Percentiles rank a stretch among this genome's conserved stretches.
Evolutionary conservation across 1,140 invertebrate genomes (phyloP).

Genomic region (Micrasema longulum): DNA sequence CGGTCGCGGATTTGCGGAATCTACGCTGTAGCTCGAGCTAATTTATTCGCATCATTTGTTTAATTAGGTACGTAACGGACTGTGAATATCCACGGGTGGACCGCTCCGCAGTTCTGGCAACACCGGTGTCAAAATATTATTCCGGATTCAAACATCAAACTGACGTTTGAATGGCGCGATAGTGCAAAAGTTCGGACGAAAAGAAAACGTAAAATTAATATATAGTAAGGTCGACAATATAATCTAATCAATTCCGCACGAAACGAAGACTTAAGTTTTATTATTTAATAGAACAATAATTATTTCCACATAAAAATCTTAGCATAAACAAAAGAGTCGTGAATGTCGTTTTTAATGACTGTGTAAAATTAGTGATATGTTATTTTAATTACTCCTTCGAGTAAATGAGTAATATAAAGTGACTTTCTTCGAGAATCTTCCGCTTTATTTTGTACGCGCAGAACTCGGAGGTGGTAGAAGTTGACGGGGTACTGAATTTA

Average conservation of each 20-base stretch:
- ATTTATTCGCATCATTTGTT: too few relatives aligned
- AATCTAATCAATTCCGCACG: background rate
- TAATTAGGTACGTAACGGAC: too few relatives aligned
- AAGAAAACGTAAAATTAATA: background rate
- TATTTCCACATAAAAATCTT: conserved; percentile 20
- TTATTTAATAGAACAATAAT: conserved; percentile 1
- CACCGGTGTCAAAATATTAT: background rate
- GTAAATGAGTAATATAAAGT: too few relatives aligned
- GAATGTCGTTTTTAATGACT: background rate
- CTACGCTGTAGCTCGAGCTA: background rate
- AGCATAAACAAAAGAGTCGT: conserved; percentile 3
- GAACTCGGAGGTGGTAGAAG: too few relatives aligned
- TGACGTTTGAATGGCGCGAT: conserved; percentile 1
- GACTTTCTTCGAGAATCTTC: background rate
- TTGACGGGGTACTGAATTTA: background rate
- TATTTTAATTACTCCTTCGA: too few relatives aligned
- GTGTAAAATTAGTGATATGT: background rate
- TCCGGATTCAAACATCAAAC: background rate
- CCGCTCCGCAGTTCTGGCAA: background rate
- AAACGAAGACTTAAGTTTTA: background rate
- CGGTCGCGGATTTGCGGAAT: conserved; percentile 14
- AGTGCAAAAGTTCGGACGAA: background rate
- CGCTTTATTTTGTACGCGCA: background rate
- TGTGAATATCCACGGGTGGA: too few relatives aligned
- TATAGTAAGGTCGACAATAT: background rate